Percentiles rank a stretch among this genome's conserved stretches.
These are phyloP conservation scores for Zosterops japonicus DNA, from an alignment of 2,113 vertebrate genomes.

Conservation along the genomic window DNA sequence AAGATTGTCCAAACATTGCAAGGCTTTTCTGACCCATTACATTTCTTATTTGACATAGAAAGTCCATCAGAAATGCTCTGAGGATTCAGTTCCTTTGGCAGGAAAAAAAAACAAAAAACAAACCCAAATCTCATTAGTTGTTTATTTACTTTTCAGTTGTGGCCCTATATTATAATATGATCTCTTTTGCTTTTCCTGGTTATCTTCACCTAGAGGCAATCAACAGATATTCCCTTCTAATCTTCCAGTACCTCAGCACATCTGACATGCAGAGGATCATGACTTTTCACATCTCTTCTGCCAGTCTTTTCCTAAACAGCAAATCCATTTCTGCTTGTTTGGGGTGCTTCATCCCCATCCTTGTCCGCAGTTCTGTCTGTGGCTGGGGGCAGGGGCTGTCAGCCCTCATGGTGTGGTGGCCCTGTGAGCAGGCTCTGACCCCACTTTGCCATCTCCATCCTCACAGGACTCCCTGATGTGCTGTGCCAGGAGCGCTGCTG, in stretches of 20 bases:
- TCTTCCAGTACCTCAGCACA: background rate
- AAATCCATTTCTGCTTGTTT: background rate
- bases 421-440: background rate
- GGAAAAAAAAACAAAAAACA: background rate
- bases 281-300: background rate
- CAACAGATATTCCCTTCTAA: background rate
- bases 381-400: background rate
- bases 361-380: background rate
- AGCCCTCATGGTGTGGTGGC: accelerated
- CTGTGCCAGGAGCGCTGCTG: accelerated
- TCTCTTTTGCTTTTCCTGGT: background rate
- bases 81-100: background rate
- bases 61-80: background rate
- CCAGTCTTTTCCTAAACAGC: background rate
- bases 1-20: accelerated
- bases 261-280: background rate
- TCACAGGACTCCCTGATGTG: accelerated
- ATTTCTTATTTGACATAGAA: background rate
- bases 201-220: background rate
- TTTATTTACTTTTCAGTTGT: background rate
- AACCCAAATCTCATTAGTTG: accelerated
- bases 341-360: background rate
- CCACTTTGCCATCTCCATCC: background rate
- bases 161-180: background rate
- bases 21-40: background rate